Percentiles rank a stretch among this genome's conserved stretches.
Evolutionary conservation across 2,113 vertebrate genomes (phyloP).

Genomic region (Neomonachus schauinslandi): DNA sequence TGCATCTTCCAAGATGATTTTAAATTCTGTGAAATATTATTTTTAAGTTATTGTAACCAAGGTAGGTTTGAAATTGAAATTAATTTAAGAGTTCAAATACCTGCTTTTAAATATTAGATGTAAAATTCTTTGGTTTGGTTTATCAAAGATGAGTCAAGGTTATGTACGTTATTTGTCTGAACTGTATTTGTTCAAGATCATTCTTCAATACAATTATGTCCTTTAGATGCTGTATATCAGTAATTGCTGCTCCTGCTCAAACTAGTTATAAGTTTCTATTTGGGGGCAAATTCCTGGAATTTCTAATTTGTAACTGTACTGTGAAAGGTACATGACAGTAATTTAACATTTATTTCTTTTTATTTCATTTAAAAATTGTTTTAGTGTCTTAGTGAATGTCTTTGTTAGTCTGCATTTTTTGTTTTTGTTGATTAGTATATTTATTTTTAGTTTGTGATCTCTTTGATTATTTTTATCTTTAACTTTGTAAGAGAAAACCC

Average conservation of each 20-base stretch:
- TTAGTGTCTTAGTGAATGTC: background rate
- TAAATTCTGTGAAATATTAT: slow-evolving; percentile 78
- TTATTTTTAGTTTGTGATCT: background rate
- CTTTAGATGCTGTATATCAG: background rate
- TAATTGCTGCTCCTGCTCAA: background rate
- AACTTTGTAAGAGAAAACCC: background rate
- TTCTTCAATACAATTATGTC: slow-evolving; percentile 42
- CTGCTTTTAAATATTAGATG: slow-evolving; percentile 59
- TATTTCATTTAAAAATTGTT: background rate
- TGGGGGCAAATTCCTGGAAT: background rate
- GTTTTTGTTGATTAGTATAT: background rate
- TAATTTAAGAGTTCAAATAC: slow-evolving; percentile 70
- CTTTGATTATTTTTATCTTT: background rate
- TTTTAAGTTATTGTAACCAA: slow-evolving; percentile 79
- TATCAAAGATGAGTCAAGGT: background rate
- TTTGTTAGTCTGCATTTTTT: slow-evolving; percentile 1
- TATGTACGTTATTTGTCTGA: background rate
- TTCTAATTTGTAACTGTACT: slow-evolving; percentile 15
- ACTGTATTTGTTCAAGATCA: slow-evolving; percentile 60
- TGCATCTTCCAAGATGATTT: slow-evolving; percentile 72
- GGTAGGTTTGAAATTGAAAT: slow-evolving; percentile 79
- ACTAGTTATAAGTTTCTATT: slow-evolving; percentile 21
- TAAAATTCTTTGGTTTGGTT: slow-evolving; percentile 51
- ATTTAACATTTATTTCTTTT: slow-evolving; percentile 50
- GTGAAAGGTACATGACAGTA: background rate